phyloP scores from a whole-genome alignment of 2,888 invertebrate species.

The Dryococelus australis region DNA sequence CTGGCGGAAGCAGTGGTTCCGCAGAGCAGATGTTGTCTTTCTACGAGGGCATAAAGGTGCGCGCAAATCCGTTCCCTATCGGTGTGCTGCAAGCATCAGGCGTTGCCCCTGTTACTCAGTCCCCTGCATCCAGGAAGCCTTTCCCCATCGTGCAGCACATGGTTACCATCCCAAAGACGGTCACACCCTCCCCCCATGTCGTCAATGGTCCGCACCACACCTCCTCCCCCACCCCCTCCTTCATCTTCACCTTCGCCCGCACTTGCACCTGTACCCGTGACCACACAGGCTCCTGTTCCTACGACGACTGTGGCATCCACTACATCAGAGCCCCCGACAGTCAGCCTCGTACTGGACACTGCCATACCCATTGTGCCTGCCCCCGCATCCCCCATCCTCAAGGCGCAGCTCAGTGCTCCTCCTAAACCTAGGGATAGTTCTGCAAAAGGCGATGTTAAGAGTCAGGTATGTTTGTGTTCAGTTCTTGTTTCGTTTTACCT shows the following conservation, averaged over 20 bases:
- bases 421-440: slow-evolving; percentile 60
- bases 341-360: slow-evolving; percentile 51
- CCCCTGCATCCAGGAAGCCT: slow-evolving; percentile 36
- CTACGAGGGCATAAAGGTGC: slow-evolving; percentile 74
- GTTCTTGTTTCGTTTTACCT: slow-evolving; percentile 31
- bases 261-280: slow-evolving; percentile 64
- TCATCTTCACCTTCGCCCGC: slow-evolving; percentile 25
- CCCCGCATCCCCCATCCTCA: slow-evolving; percentile 81
- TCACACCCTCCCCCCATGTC: slow-evolving; percentile 35
- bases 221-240: slow-evolving; percentile 38
- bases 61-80: slow-evolving; percentile 66
- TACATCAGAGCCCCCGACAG: slow-evolving; percentile 27
- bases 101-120: slow-evolving; percentile 23
- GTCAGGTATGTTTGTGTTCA: slow-evolving; percentile 63
- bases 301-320: slow-evolving; percentile 30
- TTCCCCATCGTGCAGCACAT: slow-evolving; percentile 33
- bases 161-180: slow-evolving; percentile 12
- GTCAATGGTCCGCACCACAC: slow-evolving; percentile 30
- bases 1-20: slow-evolving; percentile 29
- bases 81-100: slow-evolving; percentile 51
- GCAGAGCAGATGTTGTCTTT: slow-evolving; percentile 53
- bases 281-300: slow-evolving; percentile 27
- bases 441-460: slow-evolving; percentile 61
- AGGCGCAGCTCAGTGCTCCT: slow-evolving; percentile 82
- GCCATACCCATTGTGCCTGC: slow-evolving; percentile 58